phyloP scores from a whole-genome alignment of 92 coral and sea anemone species.

The Blastomussa wellsi region DNA sequence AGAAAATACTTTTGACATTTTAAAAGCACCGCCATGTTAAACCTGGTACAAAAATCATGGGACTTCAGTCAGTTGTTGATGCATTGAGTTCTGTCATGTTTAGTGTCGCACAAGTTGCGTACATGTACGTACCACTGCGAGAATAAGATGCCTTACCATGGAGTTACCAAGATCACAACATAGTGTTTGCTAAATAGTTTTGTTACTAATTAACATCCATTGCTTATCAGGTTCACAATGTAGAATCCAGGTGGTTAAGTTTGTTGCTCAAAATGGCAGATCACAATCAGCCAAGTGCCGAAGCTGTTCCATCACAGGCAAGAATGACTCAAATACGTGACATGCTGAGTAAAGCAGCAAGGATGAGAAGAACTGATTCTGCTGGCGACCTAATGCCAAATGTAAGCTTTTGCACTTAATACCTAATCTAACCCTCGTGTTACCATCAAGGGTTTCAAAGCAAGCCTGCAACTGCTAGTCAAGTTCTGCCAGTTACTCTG shows the following conservation, averaged over 20 bases:
- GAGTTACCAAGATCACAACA: too few species aligned
- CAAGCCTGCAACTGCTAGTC: too few species aligned
- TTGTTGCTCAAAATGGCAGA: conserved; percentile 79
- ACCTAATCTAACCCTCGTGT: too few species aligned
- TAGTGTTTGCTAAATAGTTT: background rate
- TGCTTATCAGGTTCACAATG: conserved; percentile 23
- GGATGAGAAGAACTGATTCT: conserved; percentile 74
- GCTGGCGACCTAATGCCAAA: conserved; percentile 87
- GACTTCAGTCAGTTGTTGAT: background rate
- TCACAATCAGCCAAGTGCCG: conserved; percentile 19
- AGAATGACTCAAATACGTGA: conserved; percentile 68
- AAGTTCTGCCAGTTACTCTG: too few species aligned
- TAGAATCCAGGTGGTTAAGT: conserved; percentile 75
- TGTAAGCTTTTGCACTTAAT: conserved; percentile 44
- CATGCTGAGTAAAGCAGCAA: conserved; percentile 76
- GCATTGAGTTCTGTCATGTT: too few species aligned
- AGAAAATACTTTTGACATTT: background rate
- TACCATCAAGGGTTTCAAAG: too few species aligned
- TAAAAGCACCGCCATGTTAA: background rate
- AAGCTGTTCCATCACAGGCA: conserved; percentile 49
- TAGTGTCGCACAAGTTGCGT: too few species aligned
- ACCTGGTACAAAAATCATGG: background rate
- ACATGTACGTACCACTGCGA: too few species aligned
- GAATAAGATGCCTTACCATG: too few species aligned
- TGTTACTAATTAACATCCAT: background rate